Base-by-base conservation (phyloP, 2,888 invertebrate genomes). In the Metellina segmentata region DNA sequence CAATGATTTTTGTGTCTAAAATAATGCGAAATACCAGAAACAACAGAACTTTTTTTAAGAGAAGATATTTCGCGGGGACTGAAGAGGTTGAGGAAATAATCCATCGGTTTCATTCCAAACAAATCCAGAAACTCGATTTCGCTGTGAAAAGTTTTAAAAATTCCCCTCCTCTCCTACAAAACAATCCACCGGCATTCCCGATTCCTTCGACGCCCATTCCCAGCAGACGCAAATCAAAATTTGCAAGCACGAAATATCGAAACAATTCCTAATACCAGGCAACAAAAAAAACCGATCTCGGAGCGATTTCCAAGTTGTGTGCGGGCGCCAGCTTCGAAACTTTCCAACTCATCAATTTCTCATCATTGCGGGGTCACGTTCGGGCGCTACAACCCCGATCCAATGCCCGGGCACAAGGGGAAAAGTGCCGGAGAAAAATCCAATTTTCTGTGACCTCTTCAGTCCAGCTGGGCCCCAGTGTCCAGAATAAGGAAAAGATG, bases 311-410 rank as follows among this genome's bases (percentile, higher is more conserved):
- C 71, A 70, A 19, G 61, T 11, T 13, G 61, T 8, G 61, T 16
- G 61, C 11, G 61, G 16, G 53, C 20, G 75, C 69, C 70, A 87
- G 70, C 89, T 86, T 85, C 85, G 81, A 83, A 88, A 90, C 90
- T 90, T 85, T 90, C 49, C 79, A 81, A 85, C 49, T 90, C 90
- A 90, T 90, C 90, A 90, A 90, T 90, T 85, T 85, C 90, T 85
- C 90, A 90, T 90, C 85, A 53, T 19, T 71, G 49, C 20, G 52
- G 81, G 90, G 90, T 90, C 90, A 90, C 90, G 90, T 90, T 75
- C 79, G 51, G 49, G 7, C 7, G 34, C 52, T 53, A 51, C 81
- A 53, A 20, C 20, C 51, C 19, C 34, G 34, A 34, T 34, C 34
- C n/a, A 13, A 53, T 7, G 19, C 19, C 19, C 20, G n/a, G 49